Evolutionary conservation across 2,797 vertebrate genomes (phyloP), one percentile per base, ranked within the genome.

Genomic region (Ataeniobius toweri): DNA sequence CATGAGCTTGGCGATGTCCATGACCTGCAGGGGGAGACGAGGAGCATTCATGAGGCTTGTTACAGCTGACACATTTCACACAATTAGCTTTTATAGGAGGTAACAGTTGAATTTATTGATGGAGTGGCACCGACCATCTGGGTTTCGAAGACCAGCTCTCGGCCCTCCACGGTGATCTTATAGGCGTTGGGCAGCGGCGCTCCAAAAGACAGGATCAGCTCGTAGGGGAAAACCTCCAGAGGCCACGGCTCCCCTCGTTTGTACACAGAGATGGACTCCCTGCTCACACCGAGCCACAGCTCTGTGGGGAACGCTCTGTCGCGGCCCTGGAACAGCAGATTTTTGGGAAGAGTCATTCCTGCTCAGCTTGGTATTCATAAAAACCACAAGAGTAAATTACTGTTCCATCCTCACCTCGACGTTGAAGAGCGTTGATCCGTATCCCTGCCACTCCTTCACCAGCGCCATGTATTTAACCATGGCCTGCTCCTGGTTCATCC

Each of bases 1-100:
- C 98, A 99, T 99, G 86, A 99, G 95, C 91, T 99, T 99, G 74
- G 98, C 98, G 73, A 99, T 97, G 88, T 98, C 98, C 93, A 99
- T 97, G 87, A 99, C 98, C 98, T 99, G 93, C 74, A 44, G 80
- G 39, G 67, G 79, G 70, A 80, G 61, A 80, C 1, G 61, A 75
- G 10, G n/a, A 61, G 55, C 1, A 10, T 24, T 65, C 22, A 22
- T 28, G 26, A 28, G 8, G 26, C 6, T 65, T 18, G 3, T 28
- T 28, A 13, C 4, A 12, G 14, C 20, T 7, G n/a, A n/a, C 26
- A 51, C 18, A 20, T 20, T 3, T 0, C 69, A 53, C 51, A 53
- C 51, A 3, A 18, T 53, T 20, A 50, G 9, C n/a, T 50, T 51
- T 28, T 16, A 6, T 18, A 16, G 7, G 24, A 26, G 12, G 14